A percentile compares a stretch with the other conserved stretches of the same genome.
Evolutionary conservation across 2,797 vertebrate species (phyloP).

Genomic region (Chelon labrosus): DNA sequence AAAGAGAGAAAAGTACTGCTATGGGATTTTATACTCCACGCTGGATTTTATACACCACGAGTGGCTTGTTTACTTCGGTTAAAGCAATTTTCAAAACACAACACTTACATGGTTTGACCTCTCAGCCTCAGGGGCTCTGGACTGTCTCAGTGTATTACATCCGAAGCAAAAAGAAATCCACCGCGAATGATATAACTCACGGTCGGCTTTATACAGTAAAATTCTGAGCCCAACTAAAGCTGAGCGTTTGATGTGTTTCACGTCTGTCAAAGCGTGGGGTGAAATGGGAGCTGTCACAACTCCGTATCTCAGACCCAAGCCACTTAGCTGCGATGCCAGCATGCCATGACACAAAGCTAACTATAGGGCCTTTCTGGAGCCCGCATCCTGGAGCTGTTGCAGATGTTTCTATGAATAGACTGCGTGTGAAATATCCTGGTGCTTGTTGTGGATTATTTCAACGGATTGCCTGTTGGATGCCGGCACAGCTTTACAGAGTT

Average conservation of each 20-base stretch:
- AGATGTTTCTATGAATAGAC: slow-evolving; percentile 60
- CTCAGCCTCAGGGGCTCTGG: slow-evolving; percentile 30
- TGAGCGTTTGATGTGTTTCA: slow-evolving; percentile 48
- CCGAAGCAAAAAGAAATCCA: slow-evolving; percentile 21
- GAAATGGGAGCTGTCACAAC: slow-evolving; percentile 58
- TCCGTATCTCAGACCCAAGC: slow-evolving; percentile 41
- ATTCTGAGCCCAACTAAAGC: slow-evolving; percentile 21
- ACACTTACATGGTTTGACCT: slow-evolving; percentile 45
- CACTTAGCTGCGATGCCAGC: slow-evolving; percentile 55
- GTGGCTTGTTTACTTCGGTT: slow-evolving; percentile 55
- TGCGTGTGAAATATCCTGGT: slow-evolving; percentile 42
- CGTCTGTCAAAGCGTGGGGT: slow-evolving; percentile 47
- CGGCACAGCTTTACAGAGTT: slow-evolving; percentile 22
- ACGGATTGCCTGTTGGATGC: slow-evolving; percentile 37
- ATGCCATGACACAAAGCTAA: slow-evolving; percentile 54
- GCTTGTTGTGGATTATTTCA: slow-evolving; percentile 60
- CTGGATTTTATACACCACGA: slow-evolving; percentile 22
- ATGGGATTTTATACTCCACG: slow-evolving; percentile 25
- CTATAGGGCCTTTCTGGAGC: slow-evolving; percentile 37
- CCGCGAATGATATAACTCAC: slow-evolving; percentile 8
- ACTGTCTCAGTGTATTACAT: slow-evolving; percentile 38
- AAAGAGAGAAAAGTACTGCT: slow-evolving; percentile 36
- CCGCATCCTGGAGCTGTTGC: slow-evolving; percentile 59
- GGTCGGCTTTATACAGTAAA: slow-evolving; percentile 33
- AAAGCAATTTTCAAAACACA: slow-evolving; percentile 42